Percentiles rank a stretch among this genome's conserved stretches.
Conservation (phyloP, 1,140 invertebrate species). For the Cheumatopsyche charites region DNA sequence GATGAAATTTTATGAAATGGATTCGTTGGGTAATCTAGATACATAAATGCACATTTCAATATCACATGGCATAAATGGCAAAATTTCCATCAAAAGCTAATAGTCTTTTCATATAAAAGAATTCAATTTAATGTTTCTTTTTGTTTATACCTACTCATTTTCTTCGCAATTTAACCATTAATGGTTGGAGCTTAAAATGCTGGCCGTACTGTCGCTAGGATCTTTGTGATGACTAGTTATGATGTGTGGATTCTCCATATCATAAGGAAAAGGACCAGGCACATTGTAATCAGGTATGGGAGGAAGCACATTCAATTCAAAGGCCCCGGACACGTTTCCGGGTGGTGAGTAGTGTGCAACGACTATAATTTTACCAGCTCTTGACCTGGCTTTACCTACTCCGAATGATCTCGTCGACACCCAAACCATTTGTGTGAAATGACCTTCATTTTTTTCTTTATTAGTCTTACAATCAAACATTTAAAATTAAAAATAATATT, state of each 20-base stretch:
- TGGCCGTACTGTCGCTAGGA: constrained; percentile 21
- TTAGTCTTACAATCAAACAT: too few species aligned
- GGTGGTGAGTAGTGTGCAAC: constrained; percentile 82
- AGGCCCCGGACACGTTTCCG: constrained; percentile 79
- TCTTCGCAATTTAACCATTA: too few species aligned
- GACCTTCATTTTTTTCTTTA: constrained; percentile 72
- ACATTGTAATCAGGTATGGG: constrained; percentile 66
- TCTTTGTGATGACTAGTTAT: constrained; percentile 16
- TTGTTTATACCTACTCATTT: too few species aligned
- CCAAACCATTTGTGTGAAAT: constrained; percentile 94
- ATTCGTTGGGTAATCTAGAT: too few species aligned
- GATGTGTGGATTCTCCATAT: constrained; percentile 34
- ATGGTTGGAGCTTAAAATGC: constrained; percentile 14
- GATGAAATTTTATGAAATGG: too few species aligned
- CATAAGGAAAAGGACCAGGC: constrained; percentile 50
- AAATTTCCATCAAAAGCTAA: too few species aligned
- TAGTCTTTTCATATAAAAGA: too few species aligned
- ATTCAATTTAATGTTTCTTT: too few species aligned
- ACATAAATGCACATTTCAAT: too few species aligned
- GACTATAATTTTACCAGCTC: constrained; percentile 77
- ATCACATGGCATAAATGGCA: too few species aligned
- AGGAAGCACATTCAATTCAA: constrained; percentile 77
- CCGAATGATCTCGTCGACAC: constrained; percentile 77
- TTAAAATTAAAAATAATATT: background rate
- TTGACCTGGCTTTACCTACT: constrained; percentile 78